phyloP scores from a whole-genome alignment of 64 coral and sea anemone species.

The Acropora tenuis region DNA sequence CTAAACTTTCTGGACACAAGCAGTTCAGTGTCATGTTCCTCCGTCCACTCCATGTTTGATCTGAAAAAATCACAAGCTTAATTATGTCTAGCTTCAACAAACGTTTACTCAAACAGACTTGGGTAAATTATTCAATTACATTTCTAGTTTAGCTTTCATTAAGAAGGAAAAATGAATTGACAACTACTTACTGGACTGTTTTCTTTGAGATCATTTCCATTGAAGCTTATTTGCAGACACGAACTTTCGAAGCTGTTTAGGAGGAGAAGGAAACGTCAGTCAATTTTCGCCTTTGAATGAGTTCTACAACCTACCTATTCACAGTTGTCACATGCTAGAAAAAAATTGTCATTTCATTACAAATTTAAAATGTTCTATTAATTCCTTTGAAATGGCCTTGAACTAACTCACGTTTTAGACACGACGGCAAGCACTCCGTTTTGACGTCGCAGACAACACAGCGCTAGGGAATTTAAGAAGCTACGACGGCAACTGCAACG shows the following conservation, averaged over 20 bases:
- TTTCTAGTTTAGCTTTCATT: no score
- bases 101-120: no score
- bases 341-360: no score
- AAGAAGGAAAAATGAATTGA: background rate
- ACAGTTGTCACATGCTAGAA: no score
- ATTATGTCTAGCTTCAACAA: no score
- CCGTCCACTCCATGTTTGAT: slow-evolving; percentile 60
- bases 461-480: no score
- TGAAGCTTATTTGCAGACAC: background rate
- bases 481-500: no score
- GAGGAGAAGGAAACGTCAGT: slow-evolving; percentile 16
- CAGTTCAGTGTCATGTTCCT: slow-evolving; percentile 53
- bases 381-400: slow-evolving; percentile 20
- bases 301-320: slow-evolving; percentile 48
- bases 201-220: no score
- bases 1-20: slow-evolving; percentile 29
- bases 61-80: background rate
- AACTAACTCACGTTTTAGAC: slow-evolving; percentile 63
- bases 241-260: slow-evolving; percentile 25
- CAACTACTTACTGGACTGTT: slow-evolving; percentile 9
- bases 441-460: slow-evolving; percentile 47
- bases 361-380: no score
- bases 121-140: no score
- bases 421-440: slow-evolving; percentile 33
- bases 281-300: no score